Conservation (phyloP, 2,888 invertebrate species). For the Aphidoletes aphidimyza region DNA sequence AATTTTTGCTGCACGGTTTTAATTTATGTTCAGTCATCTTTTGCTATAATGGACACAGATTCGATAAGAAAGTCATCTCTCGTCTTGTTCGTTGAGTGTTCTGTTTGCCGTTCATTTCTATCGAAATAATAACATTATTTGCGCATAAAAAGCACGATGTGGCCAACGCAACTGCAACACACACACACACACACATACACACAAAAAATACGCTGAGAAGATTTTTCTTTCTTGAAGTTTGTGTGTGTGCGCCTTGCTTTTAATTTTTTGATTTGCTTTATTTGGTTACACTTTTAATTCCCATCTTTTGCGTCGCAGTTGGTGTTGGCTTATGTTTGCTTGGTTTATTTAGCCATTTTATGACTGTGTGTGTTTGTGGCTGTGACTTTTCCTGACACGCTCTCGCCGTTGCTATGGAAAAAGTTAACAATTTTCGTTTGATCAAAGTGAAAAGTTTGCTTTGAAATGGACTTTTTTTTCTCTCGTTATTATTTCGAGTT, state of each 20-base stretch:
- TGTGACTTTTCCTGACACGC: background rate
- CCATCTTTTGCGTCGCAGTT: background rate
- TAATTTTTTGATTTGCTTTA: slow-evolving; percentile 49
- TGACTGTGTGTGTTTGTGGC: background rate
- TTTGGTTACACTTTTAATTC: slow-evolving; percentile 40
- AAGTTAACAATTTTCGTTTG: slow-evolving; percentile 51
- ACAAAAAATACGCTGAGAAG: background rate
- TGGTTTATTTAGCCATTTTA: background rate
- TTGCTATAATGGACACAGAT: slow-evolving; percentile 16
- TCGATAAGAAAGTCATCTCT: background rate
- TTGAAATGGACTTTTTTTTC: background rate
- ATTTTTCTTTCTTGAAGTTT: slow-evolving; percentile 23
- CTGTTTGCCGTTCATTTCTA: background rate
- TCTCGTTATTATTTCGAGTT: slow-evolving; percentile 3
- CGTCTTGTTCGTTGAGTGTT: too few relatives aligned
- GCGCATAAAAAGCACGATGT: background rate
- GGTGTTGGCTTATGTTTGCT: background rate
- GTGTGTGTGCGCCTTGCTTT: slow-evolving; percentile 9
- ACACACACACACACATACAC: too few relatives aligned
- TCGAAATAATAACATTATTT: slow-evolving; percentile 1
- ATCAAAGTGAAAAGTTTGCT: slow-evolving; percentile 25
- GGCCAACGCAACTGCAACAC: background rate
- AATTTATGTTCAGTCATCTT: slow-evolving; percentile 52
- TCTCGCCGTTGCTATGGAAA: background rate
- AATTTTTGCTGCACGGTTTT: slow-evolving; percentile 28